phyloP scores from a whole-genome alignment of 2,113 vertebrate genomes.

The Apteryx owenii region DNA sequence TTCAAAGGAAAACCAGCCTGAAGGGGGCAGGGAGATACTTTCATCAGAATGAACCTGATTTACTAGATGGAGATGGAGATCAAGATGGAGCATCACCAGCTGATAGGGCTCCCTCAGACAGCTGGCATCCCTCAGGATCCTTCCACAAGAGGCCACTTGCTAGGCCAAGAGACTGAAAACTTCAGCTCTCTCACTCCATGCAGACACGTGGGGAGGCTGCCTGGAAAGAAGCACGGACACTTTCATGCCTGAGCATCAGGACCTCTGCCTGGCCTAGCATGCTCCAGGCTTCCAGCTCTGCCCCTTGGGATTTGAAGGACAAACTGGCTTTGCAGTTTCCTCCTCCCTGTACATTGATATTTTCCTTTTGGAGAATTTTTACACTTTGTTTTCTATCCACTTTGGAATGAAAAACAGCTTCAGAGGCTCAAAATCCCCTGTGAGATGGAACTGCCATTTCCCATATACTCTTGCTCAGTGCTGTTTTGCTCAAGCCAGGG shows the following conservation, averaged over 20 bases:
- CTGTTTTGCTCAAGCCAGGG: too few relatives aligned
- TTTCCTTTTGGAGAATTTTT: background rate
- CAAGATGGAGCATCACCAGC: background rate
- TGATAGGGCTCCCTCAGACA: background rate
- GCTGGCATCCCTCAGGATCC: background rate
- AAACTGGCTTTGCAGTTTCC: background rate
- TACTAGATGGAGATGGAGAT: background rate
- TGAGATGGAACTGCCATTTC: background rate
- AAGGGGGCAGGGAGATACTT: background rate
- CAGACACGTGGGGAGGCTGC: background rate
- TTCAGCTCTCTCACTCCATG: too few relatives aligned
- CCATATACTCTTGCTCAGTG: background rate
- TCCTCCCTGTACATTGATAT: background rate
- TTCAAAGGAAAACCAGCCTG: background rate
- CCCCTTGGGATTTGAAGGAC: background rate
- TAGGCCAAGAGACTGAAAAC: background rate
- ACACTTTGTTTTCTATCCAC: background rate
- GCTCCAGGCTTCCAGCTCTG: background rate
- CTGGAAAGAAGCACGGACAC: background rate
- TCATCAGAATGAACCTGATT: background rate
- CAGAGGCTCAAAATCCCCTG: background rate
- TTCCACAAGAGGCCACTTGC: background rate
- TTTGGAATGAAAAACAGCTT: background rate
- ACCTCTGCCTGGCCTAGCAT: background rate
- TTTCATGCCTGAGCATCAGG: too few relatives aligned